Conservation (phyloP, 2,113 vertebrate genomes). For the Sterrhoptilus dennistouni region DNA sequence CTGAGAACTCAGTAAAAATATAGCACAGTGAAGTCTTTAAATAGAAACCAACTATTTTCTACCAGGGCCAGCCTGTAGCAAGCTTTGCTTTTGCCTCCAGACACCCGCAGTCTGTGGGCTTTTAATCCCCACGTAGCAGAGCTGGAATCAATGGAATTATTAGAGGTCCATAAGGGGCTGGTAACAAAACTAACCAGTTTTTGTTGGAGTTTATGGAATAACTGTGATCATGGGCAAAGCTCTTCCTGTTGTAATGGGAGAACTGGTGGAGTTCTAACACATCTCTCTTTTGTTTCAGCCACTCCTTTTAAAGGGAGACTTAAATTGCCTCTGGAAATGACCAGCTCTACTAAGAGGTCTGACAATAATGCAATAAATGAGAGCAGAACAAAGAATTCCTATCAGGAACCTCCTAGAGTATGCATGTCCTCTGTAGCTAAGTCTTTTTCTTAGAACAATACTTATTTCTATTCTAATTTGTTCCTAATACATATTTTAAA, state of each 20-base stretch:
- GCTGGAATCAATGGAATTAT: neutral
- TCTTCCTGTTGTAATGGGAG: neutral
- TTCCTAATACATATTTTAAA: neutral
- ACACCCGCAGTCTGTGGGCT: neutral
- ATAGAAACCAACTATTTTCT: neutral
- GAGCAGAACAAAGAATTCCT: neutral
- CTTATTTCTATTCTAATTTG: neutral
- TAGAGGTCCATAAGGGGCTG: neutral
- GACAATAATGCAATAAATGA: neutral
- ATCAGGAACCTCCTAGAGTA: neutral
- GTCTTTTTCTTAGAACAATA: neutral
- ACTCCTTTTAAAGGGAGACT: conserved; percentile 65
- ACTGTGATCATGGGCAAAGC: neutral
- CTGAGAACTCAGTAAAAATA: neutral
- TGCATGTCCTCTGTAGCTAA: conserved; percentile 1
- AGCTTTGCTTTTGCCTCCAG: neutral
- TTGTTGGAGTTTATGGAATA: neutral
- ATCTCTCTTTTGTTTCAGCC: conserved; percentile 56
- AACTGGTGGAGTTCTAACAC: neutral
- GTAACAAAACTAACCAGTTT: neutral
- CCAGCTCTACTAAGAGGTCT: conserved; percentile 64
- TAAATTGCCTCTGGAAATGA: conserved; percentile 81
- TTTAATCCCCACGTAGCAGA: neutral
- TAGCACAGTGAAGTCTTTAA: neutral
- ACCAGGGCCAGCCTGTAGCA: neutral